Base-by-base conservation (phyloP, 2,113 vertebrate genomes). In the Phalacrocorax pelagicus region DNA sequence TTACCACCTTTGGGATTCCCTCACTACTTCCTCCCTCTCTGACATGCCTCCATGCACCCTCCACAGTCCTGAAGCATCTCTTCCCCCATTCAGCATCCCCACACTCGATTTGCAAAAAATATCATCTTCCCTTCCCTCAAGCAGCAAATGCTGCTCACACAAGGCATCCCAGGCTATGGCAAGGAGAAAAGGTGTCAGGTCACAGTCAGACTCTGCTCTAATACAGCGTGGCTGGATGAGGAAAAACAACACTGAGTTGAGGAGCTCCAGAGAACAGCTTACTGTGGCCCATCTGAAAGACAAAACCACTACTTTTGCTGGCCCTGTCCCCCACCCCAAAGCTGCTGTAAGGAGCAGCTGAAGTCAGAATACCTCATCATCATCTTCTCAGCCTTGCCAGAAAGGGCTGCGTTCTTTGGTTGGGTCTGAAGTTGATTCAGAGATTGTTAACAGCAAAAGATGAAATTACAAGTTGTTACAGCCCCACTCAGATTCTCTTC, bases 221-320 rank as follows among this genome's bases (percentile, higher is more conserved):
- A 10, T 1, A 44, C 36, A 81, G 36, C 1, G 1, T 2, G 12
- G 14, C 14, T 9, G 13, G n/a, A 29, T 1, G 2, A 1, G 5
- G n/a, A 42, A 73, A 47, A 79, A 29, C 12, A 44, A 5, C 3
- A 3, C 5, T 7, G 36, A 62, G 27, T 46, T 65, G n/a, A 54
- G 63, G 23, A 62, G 59, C 47, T 58, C 19, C 4, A 1, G 11
- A 81, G 19, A 42, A 26, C 16, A 74, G 42, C 3, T 62, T 30
- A 30, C 27, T 11, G 6, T 1, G 14, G 23, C 12, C 12, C 52
- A 34, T 44, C 22, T 42, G 51, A 40, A 79, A 83, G 27, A 75
- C 18, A 1, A 66, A 85, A 84, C 34, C 24, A 24, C 16, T 34
- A 19, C 21, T 73, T n/a, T 46, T n/a, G 10, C 42, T 63, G 29